Evolutionary conservation across 2,113 vertebrate species (phyloP).

Genomic region (Synchiropus splendidus): DNA sequence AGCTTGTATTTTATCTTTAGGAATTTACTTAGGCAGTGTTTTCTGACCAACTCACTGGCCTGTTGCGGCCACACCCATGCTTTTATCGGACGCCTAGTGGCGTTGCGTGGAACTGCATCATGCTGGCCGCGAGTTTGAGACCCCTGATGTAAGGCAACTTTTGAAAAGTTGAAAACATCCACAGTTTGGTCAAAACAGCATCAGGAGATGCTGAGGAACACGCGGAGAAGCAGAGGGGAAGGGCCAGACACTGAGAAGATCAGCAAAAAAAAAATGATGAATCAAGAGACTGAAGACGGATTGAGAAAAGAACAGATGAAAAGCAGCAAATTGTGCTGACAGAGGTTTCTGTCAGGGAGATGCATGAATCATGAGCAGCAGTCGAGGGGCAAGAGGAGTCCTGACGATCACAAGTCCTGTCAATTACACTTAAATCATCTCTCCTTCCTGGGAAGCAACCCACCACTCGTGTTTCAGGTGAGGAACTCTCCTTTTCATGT

Average conservation of each 20-base stretch:
- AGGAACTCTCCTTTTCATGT: slow-evolving; percentile 15
- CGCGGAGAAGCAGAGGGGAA: neutral
- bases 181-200: no score
- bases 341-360: slow-evolving; percentile 5
- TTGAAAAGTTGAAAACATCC: no score
- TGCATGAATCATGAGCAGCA: slow-evolving; percentile 28
- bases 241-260: slow-evolving; percentile 7
- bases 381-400: slow-evolving; percentile 15
- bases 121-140: no score
- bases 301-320: slow-evolving; percentile 3
- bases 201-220: no score
- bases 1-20: no score
- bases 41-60: no score
- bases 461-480: slow-evolving; percentile 18
- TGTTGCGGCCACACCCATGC: no score
- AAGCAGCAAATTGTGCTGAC: slow-evolving; percentile 18
- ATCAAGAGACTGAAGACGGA: slow-evolving; percentile 8
- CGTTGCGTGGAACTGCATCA: no score
- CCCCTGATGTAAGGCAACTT: no score
- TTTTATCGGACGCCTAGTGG: no score
- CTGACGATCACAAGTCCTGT: slow-evolving; percentile 20
- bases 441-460: slow-evolving; percentile 8
- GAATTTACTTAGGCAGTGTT: no score
- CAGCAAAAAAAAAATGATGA: slow-evolving; percentile 9
- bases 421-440: slow-evolving; percentile 19